Evolutionary conservation across 1,140 invertebrate genomes (phyloP), one percentile per base, ranked within the genome.

Genomic region (Drosophila mauritiana): DNA sequence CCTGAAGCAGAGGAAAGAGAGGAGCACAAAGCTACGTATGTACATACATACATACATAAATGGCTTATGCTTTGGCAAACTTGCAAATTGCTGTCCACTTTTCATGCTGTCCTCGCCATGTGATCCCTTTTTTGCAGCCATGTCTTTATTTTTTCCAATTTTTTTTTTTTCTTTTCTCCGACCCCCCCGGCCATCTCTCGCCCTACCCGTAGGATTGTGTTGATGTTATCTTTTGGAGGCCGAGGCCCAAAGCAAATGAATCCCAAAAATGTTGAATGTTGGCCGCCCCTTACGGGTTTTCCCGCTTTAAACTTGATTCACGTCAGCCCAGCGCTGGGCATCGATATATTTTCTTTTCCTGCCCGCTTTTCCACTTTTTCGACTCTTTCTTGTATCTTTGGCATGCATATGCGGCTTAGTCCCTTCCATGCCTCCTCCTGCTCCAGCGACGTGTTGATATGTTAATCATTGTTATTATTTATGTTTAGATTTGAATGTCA

Each of bases 391-490:
- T 51, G 39, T 80, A 61, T 51, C 46, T 45, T 43, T 49, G 62
- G 48, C 58, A 70, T 75, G 54, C 72, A 78, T 63, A 72, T 65
- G 69, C 37, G 69, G 45, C 43, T 72, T 58, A 70, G 46, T 51
- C 27, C 25, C 31, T 72, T 55, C 48, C 54, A 45, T 37, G 42
- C 31, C 37, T 52, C 53, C 48, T 69, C 27, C 31, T 43, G 25
- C 51, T 56, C 39, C 56, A 61, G 48, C 54, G 67, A 54, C 80
- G 80, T 84, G 84, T 80, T 88, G 84, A 88, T 89, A 89, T 88
- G 83, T 89, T 88, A 89, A 88, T 88, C 83, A 88, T 84, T 89
- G 83, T 88, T 88, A 88, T 88, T 88, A 88, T 88, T 88, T 88
- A 88, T 88, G 83, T 78, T 88, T 84, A 79, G 83, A 88, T 88